Base-by-base conservation (phyloP, 64 coral and sea anemone genomes). In the Dendronephthya gigantea region DNA sequence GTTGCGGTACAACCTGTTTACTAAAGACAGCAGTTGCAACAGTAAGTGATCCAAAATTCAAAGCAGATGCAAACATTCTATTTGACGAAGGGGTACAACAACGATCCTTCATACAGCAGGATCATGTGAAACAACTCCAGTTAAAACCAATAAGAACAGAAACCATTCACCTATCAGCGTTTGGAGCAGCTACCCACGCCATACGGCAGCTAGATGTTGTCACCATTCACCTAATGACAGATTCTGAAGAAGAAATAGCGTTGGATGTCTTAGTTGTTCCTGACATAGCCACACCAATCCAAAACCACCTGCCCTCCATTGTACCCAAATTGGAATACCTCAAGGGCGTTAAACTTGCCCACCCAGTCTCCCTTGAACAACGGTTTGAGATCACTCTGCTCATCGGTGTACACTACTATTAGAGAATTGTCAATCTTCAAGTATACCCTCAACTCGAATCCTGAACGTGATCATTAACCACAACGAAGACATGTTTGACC, bases 301-400 rank as follows among this genome's bases (percentile, higher is more conserved):
- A 58, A 15, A 58, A 58, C 23, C 88, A 45, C 2, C 35, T 85
- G 19, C 28, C 38, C 29, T 43, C 68, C 31, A 38, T 83, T 51
- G 29, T 47, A 17, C 19, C 49, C 3, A 1, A 37, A 28, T 37
- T 85, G 38, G 31, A 43, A 3, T 17, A 85, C 22, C 23, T 58
- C 3, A 58, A 4, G 2, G 51, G 51, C 22, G 6, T 58, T n/a
- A 58, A 58, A 17, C 51, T 58, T 11, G 51, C 51, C 23, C 51
- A 58, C 23, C 51, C 48, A 9, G 48, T 6, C 14, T 19, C 51
- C 51, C 23, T n/a, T n/a, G 51, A 58, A 58, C 66, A 49, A 50
- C 17, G 83, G 49, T n/a, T n/a, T n/a, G n/a, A 85, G 83, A 65
- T 30, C 27, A 85, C 49, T 85, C 40, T 59, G 40, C 36, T 85